Evolutionary conservation across 1,140 invertebrate species (phyloP), one percentile per base, ranked within the genome.

Genomic region (Drosophila funebris): DNA sequence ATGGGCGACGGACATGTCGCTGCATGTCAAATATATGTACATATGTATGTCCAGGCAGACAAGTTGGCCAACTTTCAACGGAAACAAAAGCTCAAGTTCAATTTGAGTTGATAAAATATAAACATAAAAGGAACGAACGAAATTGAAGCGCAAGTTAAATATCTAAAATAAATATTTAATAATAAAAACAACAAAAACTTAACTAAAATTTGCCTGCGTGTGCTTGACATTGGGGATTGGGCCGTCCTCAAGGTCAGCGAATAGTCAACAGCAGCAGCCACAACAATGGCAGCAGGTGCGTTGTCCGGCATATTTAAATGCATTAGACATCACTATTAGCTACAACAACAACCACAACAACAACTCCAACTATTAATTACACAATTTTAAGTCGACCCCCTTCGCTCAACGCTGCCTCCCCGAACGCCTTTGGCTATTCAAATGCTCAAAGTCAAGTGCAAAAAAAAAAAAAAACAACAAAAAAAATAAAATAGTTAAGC

Each of bases 401-500:
- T 11, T 5, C 43, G 33, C 22, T 8, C 24, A 33, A n/a, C 56
- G 3, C n/a, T 37, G 4, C 22, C 24, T 5, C 8, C 3, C 7
- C n/a, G n/a, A n/a, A n/a, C n/a, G 14, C 16, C 39, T 14, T 44
- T 37, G 27, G 29, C 48, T 33, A 68, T 68, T 54, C 46, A 68
- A 67, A 60, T 46, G 54, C 62, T 63, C 72, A 80, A 80, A 80
- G 78, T 80, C 75, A 80, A 80, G 78, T 75, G 75, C 75, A 80
- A 78, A 77, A 66, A 39, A 33, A 62, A 31, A 48, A 43, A 22
- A 20, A 41, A 36, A 48, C 16, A 31, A 18, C 11, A 36, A 16
- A 14, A 22, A 20, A 54, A 2, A 53, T 54, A 31, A 43, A 61
- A 62, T 20, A 48, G 44, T 36, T 66, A 29, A 56, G 44, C 46